These are phyloP conservation scores for Lagorchestes hirsutus DNA, from an alignment of 2,797 vertebrate species.

Conservation along the genomic window DNA sequence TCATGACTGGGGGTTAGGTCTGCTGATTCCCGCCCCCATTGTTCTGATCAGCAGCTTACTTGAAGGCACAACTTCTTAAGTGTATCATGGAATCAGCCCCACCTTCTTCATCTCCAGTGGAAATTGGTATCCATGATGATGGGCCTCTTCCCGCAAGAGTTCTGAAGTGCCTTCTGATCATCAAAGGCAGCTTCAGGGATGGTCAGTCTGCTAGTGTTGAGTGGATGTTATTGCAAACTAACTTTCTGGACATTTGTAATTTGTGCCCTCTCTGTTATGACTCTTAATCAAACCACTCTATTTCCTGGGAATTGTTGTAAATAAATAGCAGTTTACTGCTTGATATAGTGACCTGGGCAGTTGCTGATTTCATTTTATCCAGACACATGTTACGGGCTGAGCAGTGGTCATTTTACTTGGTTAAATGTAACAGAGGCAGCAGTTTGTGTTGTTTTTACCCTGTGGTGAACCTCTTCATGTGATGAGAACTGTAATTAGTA, in stretches of 20 bases:
- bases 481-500: conserved; percentile 66
- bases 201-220: conserved; percentile 38
- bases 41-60: neutral
- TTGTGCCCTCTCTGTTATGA: conserved; percentile 30
- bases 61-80: neutral
- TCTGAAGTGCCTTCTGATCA: conserved; percentile 66
- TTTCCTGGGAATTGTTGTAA: conserved; percentile 34
- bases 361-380: neutral
- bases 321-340: conserved; percentile 11
- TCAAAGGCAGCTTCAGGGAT: conserved; percentile 31
- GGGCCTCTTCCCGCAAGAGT: conserved; percentile 9
- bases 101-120: conserved; percentile 5
- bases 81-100: neutral
- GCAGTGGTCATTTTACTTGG: conserved; percentile 42
- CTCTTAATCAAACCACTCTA: conserved; percentile 13
- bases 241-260: conserved; percentile 44
- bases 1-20: neutral
- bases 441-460: conserved; percentile 44
- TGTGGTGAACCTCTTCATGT: conserved; percentile 64
- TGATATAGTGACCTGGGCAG: neutral
- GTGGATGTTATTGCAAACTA: conserved; percentile 18
- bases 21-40: neutral
- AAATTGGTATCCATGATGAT: conserved; percentile 22
- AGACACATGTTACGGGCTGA: neutral
- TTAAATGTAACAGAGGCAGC: conserved; percentile 30